phyloP scores from a whole-genome alignment of 2,888 invertebrate species.

The Dione vanillae region DNA sequence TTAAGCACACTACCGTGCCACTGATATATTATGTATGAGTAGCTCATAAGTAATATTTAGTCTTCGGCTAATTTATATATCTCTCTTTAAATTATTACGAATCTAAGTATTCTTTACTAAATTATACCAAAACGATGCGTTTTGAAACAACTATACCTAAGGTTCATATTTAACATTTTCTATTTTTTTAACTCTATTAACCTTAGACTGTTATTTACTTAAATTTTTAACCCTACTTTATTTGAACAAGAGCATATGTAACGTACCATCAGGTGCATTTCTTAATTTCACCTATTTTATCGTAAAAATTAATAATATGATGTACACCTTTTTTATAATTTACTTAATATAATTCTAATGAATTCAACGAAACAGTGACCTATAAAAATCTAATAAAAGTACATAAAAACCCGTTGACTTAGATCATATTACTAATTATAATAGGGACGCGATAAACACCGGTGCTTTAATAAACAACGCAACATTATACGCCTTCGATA shows the following conservation, averaged over 20 bases:
- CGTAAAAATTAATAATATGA: background rate
- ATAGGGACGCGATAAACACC: slow-evolving; percentile 26
- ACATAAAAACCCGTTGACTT: slow-evolving; percentile 11
- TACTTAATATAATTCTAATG: background rate
- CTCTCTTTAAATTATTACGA: too few species aligned
- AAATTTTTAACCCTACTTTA: too few species aligned
- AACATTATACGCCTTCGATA: slow-evolving; percentile 38
- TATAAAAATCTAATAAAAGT: background rate
- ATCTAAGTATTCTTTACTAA: too few species aligned
- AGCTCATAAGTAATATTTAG: too few species aligned
- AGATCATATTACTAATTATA: slow-evolving; percentile 18
- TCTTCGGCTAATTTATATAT: too few species aligned
- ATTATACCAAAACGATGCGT: too few species aligned
- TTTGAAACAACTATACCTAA: too few species aligned
- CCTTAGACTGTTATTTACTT: too few species aligned
- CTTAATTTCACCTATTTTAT: background rate
- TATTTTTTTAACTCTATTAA: too few species aligned
- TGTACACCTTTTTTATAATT: slow-evolving; percentile 5
- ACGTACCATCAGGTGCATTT: background rate
- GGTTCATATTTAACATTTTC: too few species aligned
- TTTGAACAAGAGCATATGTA: too few species aligned
- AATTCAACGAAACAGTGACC: slow-evolving; percentile 6
- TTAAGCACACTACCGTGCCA: background rate
- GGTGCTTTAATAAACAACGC: slow-evolving; percentile 29
- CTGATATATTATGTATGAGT: too few species aligned